Evolutionary conservation across 2,797 vertebrate species (phyloP).

Genomic region (Rhinogobio ventralis): DNA sequence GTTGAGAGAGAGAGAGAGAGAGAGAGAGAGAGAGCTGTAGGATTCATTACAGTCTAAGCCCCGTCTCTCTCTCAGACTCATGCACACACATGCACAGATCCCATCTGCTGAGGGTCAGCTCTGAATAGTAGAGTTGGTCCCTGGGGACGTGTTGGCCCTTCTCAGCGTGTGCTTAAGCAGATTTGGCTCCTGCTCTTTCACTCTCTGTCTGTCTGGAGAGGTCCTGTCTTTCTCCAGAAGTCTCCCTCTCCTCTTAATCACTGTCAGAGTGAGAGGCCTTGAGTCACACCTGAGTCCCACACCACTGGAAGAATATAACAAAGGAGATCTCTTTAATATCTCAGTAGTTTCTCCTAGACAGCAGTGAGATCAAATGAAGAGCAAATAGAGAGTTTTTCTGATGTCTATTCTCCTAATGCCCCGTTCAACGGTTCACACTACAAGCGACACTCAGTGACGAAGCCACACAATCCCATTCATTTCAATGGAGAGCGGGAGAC

Average conservation of each 20-base stretch:
- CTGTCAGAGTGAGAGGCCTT: conserved; percentile 48
- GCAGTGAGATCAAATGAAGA: too few species aligned
- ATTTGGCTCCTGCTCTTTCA: conserved; percentile 66
- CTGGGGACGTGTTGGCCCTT: conserved; percentile 61
- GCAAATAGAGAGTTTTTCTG: background rate
- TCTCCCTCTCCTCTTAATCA: conserved; percentile 67
- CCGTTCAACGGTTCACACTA: too few species aligned
- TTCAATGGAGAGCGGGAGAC: too few species aligned
- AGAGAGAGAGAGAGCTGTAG: conserved; percentile 61
- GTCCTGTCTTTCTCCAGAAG: conserved; percentile 13
- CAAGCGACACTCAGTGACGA: too few species aligned
- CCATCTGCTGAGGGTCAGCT: conserved; percentile 77
- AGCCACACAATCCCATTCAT: too few species aligned
- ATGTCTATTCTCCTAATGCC: background rate
- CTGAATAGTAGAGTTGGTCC: conserved; percentile 75
- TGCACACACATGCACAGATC: conserved; percentile 56
- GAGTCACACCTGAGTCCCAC: conserved; percentile 62
- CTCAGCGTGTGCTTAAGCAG: conserved; percentile 75
- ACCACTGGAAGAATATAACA: conserved; percentile 36
- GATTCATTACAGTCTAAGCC: conserved; percentile 80
- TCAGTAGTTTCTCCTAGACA: conserved; percentile 30
- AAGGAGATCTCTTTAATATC: conserved; percentile 27
- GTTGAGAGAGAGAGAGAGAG: background rate
- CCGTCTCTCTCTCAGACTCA: conserved; percentile 52
- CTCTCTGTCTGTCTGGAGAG: conserved; percentile 59